phyloP scores from a whole-genome alignment of 2,888 invertebrate genomes.

The Cephus runcator region DNA sequence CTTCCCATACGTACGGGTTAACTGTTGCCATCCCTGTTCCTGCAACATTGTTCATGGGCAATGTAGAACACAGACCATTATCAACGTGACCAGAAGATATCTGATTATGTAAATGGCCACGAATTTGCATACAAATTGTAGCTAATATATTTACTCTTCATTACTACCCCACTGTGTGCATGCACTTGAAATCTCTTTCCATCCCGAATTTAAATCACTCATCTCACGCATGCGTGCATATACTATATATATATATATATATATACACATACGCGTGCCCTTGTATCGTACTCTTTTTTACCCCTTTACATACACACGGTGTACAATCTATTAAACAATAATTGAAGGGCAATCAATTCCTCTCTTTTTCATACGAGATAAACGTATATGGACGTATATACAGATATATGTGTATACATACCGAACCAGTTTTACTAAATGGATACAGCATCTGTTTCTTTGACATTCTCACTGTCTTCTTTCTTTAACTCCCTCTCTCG shows the following conservation, averaged over 20 bases:
- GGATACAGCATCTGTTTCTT: not conserved
- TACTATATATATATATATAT: too few species aligned
- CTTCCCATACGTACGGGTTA: not conserved
- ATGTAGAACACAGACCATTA: constrained; percentile 11
- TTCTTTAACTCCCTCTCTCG: not conserved
- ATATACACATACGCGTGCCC: not conserved
- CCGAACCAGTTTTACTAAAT: not conserved
- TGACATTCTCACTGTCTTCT: not conserved
- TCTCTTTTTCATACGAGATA: not conserved
- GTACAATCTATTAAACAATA: constrained; percentile 35
- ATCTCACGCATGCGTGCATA: not conserved
- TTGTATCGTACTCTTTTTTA: not conserved
- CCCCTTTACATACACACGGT: constrained; percentile 24
- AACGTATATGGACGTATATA: not conserved
- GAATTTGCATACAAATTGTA: constrained; percentile 22
- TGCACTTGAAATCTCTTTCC: not conserved
- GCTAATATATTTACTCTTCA: constrained; percentile 19
- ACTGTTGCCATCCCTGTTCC: not conserved
- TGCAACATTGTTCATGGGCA: not conserved
- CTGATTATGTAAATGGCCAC: constrained; percentile 20
- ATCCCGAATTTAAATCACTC: constrained; percentile 3
- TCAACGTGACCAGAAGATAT: constrained; percentile 18
- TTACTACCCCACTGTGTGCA: not conserved
- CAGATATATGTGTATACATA: not conserved
- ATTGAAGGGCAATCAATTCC: not conserved